These are phyloP conservation scores for Drosophila pectinifera DNA, from an alignment of 1,140 invertebrate species.

Conservation along the genomic window DNA sequence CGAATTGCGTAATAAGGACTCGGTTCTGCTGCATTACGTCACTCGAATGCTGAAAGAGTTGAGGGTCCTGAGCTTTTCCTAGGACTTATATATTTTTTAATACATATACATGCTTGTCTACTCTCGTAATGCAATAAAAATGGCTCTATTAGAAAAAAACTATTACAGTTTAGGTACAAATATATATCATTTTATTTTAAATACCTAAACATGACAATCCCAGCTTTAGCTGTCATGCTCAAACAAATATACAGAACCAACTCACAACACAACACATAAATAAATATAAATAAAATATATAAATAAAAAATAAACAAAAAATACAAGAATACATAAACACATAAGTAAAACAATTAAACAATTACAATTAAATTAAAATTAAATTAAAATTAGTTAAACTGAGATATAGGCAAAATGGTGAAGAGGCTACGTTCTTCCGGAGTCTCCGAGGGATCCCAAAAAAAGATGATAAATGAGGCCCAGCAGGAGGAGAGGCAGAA, in stretches of 20 bases:
- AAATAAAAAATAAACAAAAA: neutral
- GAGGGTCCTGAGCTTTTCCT: slow-evolving; percentile 66
- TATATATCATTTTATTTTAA: too few relatives aligned
- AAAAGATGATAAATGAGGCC: slow-evolving; percentile 2
- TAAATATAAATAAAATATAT: neutral
- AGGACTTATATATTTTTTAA: slow-evolving; percentile 23
- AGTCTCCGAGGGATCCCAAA: too few relatives aligned
- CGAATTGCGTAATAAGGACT: slow-evolving; percentile 64
- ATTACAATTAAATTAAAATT: too few relatives aligned
- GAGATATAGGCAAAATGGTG: neutral
- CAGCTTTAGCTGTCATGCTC: too few relatives aligned
- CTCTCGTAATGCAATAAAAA: slow-evolving; percentile 4
- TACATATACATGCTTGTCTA: neutral
- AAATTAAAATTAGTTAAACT: too few relatives aligned
- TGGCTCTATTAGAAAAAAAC: too few relatives aligned
- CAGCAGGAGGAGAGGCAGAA: slow-evolving; percentile 13
- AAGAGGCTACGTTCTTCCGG: neutral
- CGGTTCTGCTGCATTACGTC: slow-evolving; percentile 55
- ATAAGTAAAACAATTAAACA: neutral
- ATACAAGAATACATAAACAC: neutral
- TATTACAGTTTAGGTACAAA: too few relatives aligned
- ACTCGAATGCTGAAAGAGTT: slow-evolving; percentile 63
- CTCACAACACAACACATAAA: too few relatives aligned
- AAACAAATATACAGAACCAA: neutral
- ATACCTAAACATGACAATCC: too few relatives aligned